Conservation (phyloP, 2,888 invertebrate species). For the Aradus depressus region DNA sequence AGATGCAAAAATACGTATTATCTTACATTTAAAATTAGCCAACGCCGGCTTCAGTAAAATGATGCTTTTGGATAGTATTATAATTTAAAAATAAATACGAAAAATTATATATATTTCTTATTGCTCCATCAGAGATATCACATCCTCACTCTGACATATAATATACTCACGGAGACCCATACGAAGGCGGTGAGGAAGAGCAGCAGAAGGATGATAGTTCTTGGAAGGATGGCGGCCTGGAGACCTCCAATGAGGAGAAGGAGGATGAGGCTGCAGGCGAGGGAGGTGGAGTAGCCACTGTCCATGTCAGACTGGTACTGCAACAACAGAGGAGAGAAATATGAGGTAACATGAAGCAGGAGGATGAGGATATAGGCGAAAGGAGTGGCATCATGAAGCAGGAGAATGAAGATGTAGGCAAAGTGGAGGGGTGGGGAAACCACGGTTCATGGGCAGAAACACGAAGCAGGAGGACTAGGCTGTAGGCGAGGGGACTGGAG, state of each 20-base stretch:
- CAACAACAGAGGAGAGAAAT: too few relatives aligned
- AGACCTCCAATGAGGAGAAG: constrained; percentile 64
- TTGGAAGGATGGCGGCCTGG: constrained; percentile 68
- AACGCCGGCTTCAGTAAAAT: not conserved
- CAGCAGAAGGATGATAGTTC: constrained; percentile 70
- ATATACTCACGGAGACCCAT: constrained; percentile 59
- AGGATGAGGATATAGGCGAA: too few relatives aligned
- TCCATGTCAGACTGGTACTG: constrained; percentile 80
- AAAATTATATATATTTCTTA: not conserved
- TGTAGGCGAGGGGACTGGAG: too few relatives aligned
- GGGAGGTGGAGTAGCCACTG: constrained; percentile 71
- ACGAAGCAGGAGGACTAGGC: too few relatives aligned
- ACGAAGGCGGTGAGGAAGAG: constrained; percentile 81
- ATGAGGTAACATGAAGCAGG: too few relatives aligned
- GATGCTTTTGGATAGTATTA: not conserved
- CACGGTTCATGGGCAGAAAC: too few relatives aligned
- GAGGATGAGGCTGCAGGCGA: constrained; percentile 64
- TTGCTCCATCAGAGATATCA: not conserved
- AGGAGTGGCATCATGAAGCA: too few relatives aligned
- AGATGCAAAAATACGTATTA: too few relatives aligned
- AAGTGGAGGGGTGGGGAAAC: too few relatives aligned
- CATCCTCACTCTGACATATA: not conserved
- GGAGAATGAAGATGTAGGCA: too few relatives aligned
- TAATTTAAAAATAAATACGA: not conserved
- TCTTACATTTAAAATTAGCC: not conserved